phyloP scores from a whole-genome alignment of 1,140 invertebrate species.

The Drosophila nigrodunni region DNA sequence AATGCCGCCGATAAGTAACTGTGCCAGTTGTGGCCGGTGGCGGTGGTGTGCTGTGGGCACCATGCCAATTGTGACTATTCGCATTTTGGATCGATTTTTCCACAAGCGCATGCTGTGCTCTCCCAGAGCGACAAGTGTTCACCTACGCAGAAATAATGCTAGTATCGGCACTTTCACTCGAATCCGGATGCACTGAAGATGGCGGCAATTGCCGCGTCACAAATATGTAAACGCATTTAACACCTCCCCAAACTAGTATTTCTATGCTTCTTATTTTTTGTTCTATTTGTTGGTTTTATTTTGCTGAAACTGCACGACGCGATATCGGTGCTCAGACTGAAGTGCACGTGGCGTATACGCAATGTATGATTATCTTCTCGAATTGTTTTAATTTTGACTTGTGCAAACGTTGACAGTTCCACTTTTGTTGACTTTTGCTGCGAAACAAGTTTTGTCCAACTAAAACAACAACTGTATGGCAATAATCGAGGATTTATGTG shows the following conservation, averaged over 20 bases:
- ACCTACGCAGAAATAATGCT: conserved; percentile 77
- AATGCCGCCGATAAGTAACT: conserved; percentile 63
- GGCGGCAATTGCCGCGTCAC: conserved; percentile 50
- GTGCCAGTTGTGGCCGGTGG: conserved; percentile 51
- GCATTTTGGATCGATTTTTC: conserved; percentile 74
- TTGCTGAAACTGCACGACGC: conserved; percentile 23
- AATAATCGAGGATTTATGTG: conserved; percentile 44
- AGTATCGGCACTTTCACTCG: conserved; percentile 69
- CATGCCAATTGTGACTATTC: conserved; percentile 51
- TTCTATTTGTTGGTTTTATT: conserved; percentile 7
- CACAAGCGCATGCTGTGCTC: conserved; percentile 63
- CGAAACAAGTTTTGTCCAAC: conserved; percentile 31
- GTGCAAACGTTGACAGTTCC: conserved; percentile 56
- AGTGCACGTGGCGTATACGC: conserved; percentile 61
- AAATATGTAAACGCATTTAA: conserved; percentile 71
- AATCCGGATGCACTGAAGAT: conserved; percentile 10
- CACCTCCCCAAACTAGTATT: conserved; percentile 41
- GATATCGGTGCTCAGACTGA: neutral
- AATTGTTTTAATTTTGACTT: conserved; percentile 38
- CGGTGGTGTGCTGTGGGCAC: conserved; percentile 31
- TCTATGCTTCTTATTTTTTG: conserved; percentile 11
- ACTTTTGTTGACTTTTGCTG: conserved; percentile 43
- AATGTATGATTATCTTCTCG: conserved; percentile 26
- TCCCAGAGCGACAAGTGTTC: conserved; percentile 58
- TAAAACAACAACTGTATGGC: conserved; percentile 12